phyloP scores from a whole-genome alignment of 2,113 vertebrate genomes.

The Elephas maximus region DNA sequence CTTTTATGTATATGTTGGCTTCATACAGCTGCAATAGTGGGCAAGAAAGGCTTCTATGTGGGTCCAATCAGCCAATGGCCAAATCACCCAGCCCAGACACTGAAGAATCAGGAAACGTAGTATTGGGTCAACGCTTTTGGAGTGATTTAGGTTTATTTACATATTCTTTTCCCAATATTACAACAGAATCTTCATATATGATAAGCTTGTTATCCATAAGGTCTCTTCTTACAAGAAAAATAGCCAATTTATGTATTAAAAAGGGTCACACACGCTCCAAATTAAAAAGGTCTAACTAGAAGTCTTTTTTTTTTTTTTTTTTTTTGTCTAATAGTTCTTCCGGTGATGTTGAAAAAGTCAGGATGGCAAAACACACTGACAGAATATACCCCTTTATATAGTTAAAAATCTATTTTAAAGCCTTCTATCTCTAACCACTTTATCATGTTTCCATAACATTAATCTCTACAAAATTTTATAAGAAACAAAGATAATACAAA shows the following conservation, averaged over 20 bases:
- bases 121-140: too few species aligned
- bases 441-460: neutral
- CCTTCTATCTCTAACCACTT: neutral
- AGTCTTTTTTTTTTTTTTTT: neutral
- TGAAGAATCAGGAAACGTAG: too few species aligned
- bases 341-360: neutral
- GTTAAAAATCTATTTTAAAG: neutral
- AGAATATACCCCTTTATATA: neutral
- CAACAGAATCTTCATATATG: too few species aligned
- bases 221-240: too few species aligned
- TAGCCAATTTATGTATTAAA: too few species aligned
- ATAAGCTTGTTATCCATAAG: too few species aligned
- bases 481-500: neutral
- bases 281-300: neutral
- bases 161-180: too few species aligned
- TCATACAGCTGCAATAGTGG: neutral
- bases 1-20: neutral
- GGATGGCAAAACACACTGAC: neutral
- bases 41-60: too few species aligned
- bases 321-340: neutral
- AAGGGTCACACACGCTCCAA: neutral
- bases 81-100: neutral
- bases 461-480: neutral
- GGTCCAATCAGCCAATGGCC: neutral
- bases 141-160: too few species aligned